These are phyloP conservation scores for Syngnathus acus DNA, from an alignment of 2,797 vertebrate genomes.

Conservation along the genomic window DNA sequence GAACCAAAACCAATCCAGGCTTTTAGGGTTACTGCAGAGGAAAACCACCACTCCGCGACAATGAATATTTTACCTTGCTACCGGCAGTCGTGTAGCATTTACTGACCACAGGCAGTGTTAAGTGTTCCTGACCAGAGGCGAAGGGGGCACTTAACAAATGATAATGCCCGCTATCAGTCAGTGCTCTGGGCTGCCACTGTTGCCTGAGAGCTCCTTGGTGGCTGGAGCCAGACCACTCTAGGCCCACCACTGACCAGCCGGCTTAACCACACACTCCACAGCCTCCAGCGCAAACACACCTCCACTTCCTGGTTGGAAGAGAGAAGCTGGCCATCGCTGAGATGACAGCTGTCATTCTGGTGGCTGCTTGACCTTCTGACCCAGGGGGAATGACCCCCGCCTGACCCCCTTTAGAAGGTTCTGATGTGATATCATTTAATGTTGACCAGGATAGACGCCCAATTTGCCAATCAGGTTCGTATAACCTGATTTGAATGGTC, in stretches of 20 bases:
- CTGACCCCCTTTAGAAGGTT: no score
- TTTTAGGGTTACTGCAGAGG: slow-evolving; percentile 71
- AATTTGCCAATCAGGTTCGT: not conserved
- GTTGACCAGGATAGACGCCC: not conserved
- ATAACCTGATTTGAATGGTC: not conserved
- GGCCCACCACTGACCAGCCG: slow-evolving; percentile 60
- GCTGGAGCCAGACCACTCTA: slow-evolving; percentile 65
- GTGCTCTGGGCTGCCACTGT: slow-evolving; percentile 53
- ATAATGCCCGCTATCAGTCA: slow-evolving; percentile 73
- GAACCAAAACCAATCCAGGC: slow-evolving; percentile 64
- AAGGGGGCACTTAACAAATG: slow-evolving; percentile 80
- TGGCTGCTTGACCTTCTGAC: slow-evolving; percentile 37
- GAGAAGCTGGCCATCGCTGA: slow-evolving; percentile 20
- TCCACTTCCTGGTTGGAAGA: slow-evolving; percentile 41
- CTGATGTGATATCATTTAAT: not conserved
- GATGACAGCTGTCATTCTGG: slow-evolving; percentile 53
- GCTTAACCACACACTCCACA: slow-evolving; percentile 68
- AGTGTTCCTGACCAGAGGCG: slow-evolving; percentile 77
- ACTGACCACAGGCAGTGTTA: slow-evolving; percentile 78
- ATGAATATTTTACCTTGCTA: slow-evolving; percentile 80
- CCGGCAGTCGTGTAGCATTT: slow-evolving; percentile 70
- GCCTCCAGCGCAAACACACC: slow-evolving; percentile 45
- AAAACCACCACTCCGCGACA: slow-evolving; percentile 75
- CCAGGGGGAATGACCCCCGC: not conserved
- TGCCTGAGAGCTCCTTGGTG: slow-evolving; percentile 63